Evolutionary conservation across 1,140 invertebrate species (phyloP).

Genomic region (Vanessa atalanta): DNA sequence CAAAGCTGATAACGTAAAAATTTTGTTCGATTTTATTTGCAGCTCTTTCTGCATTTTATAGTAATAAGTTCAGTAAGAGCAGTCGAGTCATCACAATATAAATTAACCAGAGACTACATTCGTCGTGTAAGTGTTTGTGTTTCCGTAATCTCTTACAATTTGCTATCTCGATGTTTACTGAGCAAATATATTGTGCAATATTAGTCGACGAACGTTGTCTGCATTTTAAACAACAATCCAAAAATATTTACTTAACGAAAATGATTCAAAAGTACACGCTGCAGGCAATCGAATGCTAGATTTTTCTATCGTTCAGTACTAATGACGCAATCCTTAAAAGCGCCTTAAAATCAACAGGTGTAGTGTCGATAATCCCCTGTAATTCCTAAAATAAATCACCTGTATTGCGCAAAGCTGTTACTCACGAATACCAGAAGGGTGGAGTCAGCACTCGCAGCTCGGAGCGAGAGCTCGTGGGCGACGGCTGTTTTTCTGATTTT

Average conservation of each 20-base stretch:
- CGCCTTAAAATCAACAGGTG: constrained; percentile 17
- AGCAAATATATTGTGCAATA: constrained; percentile 4
- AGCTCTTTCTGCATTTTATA: no score
- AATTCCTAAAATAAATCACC: constrained; percentile 53
- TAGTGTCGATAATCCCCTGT: constrained; percentile 12
- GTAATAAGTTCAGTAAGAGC: no score
- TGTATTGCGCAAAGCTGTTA: constrained; percentile 61
- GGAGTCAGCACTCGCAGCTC: constrained; percentile 47
- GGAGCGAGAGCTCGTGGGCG: constrained; percentile 47
- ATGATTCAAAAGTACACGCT: not conserved
- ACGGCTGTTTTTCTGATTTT: constrained; percentile 61
- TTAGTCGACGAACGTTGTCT: not conserved
- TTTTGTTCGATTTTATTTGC: no score
- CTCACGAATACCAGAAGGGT: constrained; percentile 55
- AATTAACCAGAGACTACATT: no score
- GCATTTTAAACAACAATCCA: not conserved
- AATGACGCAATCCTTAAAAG: not conserved
- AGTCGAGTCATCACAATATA: no score
- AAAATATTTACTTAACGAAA: not conserved
- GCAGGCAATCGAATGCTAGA: not conserved
- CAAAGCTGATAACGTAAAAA: no score
- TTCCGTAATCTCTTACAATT: not conserved
- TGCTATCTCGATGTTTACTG: not conserved
- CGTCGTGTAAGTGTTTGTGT: not conserved
- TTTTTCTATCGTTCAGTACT: not conserved